Conservation (phyloP, 2,888 invertebrate genomes). For the Aromia moschata region DNA sequence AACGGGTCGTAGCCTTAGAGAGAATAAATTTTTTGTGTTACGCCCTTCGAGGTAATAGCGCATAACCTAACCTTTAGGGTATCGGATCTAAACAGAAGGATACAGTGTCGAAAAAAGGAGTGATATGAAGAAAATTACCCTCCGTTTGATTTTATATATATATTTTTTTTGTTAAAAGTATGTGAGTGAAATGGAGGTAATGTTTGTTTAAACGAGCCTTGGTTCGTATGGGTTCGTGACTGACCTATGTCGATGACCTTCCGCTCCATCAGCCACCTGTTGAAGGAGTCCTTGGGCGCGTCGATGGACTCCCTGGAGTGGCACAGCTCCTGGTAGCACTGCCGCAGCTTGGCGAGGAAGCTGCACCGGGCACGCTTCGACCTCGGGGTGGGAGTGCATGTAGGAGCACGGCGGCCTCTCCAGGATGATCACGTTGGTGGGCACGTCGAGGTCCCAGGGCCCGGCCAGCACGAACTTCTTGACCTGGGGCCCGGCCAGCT, state of each 20-base stretch:
- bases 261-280: slow-evolving; percentile 95
- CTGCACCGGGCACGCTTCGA: slow-evolving; percentile 77
- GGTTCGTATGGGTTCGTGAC: too few species aligned
- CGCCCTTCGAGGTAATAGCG: too few species aligned
- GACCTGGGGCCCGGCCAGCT: slow-evolving; percentile 72
- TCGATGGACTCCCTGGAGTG: slow-evolving; percentile 92
- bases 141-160: too few species aligned
- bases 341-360: slow-evolving; percentile 83
- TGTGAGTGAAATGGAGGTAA: too few species aligned
- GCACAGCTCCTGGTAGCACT: slow-evolving; percentile 94
- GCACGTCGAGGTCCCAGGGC: slow-evolving; percentile 94
- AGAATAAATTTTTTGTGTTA: too few species aligned
- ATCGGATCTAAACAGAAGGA: too few species aligned
- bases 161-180: too few species aligned
- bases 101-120: too few species aligned
- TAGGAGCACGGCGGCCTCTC: slow-evolving; percentile 86
- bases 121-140: too few species aligned
- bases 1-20: slow-evolving; percentile 87
- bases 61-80: too few species aligned
- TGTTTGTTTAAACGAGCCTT: too few species aligned
- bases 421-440: slow-evolving; percentile 89
- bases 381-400: slow-evolving; percentile 94
- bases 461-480: slow-evolving; percentile 80
- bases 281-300: slow-evolving; percentile 96
- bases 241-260: slow-evolving; percentile 83